These are phyloP conservation scores for Hyppa rectilinea DNA, from an alignment of 2,888 invertebrate species.

Conservation along the genomic window DNA sequence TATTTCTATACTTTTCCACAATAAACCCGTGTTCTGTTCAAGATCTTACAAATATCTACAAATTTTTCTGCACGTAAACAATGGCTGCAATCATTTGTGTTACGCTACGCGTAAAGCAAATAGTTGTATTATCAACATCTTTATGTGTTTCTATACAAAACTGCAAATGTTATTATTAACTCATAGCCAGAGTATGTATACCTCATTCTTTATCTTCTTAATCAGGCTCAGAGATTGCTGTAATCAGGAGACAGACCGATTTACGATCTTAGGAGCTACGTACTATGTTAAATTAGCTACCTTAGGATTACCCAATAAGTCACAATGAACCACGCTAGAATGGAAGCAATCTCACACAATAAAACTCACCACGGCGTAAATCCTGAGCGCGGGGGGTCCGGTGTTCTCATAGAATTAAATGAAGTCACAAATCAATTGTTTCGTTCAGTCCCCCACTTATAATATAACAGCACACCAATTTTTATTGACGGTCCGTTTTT, in stretches of 20 bases:
- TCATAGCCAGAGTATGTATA: neutral
- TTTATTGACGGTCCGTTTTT: too few relatives aligned
- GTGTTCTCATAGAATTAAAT: slow-evolving; percentile 28
- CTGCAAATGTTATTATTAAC: slow-evolving; percentile 1
- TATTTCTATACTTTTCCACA: neutral
- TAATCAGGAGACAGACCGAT: slow-evolving; percentile 14
- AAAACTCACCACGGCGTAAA: slow-evolving; percentile 44
- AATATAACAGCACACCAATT: too few relatives aligned
- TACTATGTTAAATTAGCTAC: slow-evolving; percentile 24
- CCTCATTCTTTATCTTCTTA: neutral
- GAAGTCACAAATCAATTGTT: slow-evolving; percentile 46
- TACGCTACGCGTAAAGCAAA: slow-evolving; percentile 35
- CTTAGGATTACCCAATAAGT: slow-evolving; percentile 32
- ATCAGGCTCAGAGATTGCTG: slow-evolving; percentile 2
- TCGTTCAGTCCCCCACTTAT: neutral
- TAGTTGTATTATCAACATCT: slow-evolving; percentile 34
- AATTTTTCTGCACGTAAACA: slow-evolving; percentile 52
- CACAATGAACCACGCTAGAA: slow-evolving; percentile 28
- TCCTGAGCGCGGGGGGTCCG: slow-evolving; percentile 15
- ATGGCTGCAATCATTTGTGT: slow-evolving; percentile 39
- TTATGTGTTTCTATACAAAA: slow-evolving; percentile 17
- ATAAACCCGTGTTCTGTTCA: slow-evolving; percentile 34
- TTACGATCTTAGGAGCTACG: slow-evolving; percentile 1
- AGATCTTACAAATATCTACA: slow-evolving; percentile 44
- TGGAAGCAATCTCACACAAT: slow-evolving; percentile 21